Evolutionary conservation across 2,888 invertebrate species (phyloP).

Genomic region (Dione juno): DNA sequence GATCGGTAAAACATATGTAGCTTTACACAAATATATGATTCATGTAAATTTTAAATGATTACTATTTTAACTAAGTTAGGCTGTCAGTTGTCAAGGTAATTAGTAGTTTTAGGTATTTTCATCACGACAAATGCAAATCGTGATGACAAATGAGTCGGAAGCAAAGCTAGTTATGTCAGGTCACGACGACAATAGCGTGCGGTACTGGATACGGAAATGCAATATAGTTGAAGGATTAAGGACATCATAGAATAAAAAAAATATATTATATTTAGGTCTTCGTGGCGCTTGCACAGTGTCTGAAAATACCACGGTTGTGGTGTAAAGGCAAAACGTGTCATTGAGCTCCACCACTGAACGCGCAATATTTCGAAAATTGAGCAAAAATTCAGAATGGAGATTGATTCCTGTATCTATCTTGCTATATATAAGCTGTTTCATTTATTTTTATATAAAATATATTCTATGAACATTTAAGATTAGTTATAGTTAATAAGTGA

Average conservation of each 20-base stretch:
- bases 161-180: conserved; percentile 16
- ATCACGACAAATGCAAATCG: conserved; percentile 8
- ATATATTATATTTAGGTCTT: neutral
- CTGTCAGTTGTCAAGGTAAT: neutral
- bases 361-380: too few species aligned
- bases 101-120: conserved; percentile 7
- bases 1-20: too few species aligned
- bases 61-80: neutral
- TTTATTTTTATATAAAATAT: neutral
- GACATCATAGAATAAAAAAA: conserved; percentile 16
- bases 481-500: neutral
- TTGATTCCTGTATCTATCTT: too few species aligned
- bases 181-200: conserved; percentile 32
- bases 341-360: too few species aligned
- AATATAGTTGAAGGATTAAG: conserved; percentile 22
- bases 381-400: too few species aligned
- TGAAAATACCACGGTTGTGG: neutral
- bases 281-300: neutral
- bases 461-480: neutral
- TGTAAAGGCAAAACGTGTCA: too few species aligned
- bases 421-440: too few species aligned
- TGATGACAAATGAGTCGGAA: conserved; percentile 32
- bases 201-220: conserved; percentile 29
- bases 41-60: neutral
- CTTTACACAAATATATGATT: too few species aligned